These are phyloP conservation scores for Strix uralensis DNA, from an alignment of 2,113 vertebrate genomes.

Conservation along the genomic window DNA sequence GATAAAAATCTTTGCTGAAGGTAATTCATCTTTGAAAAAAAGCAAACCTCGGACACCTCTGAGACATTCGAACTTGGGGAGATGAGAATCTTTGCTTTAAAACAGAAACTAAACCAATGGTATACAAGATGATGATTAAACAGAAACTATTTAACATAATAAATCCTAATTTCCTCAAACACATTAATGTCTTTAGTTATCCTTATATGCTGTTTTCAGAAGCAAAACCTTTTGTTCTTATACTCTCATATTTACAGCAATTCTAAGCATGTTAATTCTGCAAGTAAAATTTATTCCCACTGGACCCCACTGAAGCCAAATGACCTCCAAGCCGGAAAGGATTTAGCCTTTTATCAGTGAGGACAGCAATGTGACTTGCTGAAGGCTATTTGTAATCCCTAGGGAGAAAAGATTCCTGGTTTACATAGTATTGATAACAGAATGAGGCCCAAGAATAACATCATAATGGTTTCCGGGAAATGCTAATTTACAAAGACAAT, in stretches of 20 bases:
- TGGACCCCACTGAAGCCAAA: neutral
- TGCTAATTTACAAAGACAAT: neutral
- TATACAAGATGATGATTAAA: neutral
- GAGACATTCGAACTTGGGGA: neutral
- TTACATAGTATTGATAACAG: neutral
- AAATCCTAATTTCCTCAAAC: neutral
- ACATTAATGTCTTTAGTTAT: neutral
- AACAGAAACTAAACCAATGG: slow-evolving; percentile 13
- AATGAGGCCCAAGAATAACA: neutral
- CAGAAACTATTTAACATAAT: neutral
- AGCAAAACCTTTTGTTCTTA: neutral
- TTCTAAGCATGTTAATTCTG: neutral
- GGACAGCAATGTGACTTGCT: neutral
- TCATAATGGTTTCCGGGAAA: slow-evolving; percentile 8
- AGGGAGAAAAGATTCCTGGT: neutral
- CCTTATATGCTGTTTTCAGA: neutral
- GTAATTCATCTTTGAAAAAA: neutral
- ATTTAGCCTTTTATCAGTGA: neutral
- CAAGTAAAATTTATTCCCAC: neutral
- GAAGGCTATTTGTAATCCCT: neutral
- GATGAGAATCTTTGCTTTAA: neutral
- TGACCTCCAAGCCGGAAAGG: neutral
- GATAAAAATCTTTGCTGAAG: neutral
- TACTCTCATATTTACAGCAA: neutral
- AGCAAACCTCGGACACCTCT: neutral